A percentile compares a stretch with the other conserved stretches of the same genome.
These are phyloP conservation scores for Cyprinus carpio DNA, from an alignment of 2,113 vertebrate genomes.

Conservation along the genomic window DNA sequence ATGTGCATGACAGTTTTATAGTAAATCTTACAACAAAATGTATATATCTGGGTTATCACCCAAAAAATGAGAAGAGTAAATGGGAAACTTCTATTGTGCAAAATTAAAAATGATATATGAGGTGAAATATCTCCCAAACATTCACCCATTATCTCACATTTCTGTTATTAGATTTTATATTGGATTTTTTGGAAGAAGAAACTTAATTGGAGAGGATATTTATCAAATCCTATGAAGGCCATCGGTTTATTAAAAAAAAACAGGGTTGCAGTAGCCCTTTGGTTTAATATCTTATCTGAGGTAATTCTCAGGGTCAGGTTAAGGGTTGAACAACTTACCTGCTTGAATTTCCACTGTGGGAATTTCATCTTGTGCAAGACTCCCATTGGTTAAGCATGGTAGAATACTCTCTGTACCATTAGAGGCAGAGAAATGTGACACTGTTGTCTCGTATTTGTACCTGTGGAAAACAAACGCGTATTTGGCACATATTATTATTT, in stretches of 20 bases:
- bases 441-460: slow-evolving; percentile 78
- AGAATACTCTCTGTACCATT: slow-evolving; percentile 66
- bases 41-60: not conserved
- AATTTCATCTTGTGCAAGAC: slow-evolving; percentile 22
- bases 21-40: not conserved
- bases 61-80: no score
- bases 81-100: no score
- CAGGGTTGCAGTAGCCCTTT: not conserved
- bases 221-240: not conserved
- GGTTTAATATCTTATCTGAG: slow-evolving; percentile 8
- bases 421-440: slow-evolving; percentile 55
- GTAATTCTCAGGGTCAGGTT: not conserved
- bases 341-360: slow-evolving; percentile 24
- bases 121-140: not conserved
- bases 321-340: slow-evolving; percentile 56
- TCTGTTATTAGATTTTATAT: not conserved
- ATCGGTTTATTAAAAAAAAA: not conserved
- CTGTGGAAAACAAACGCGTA: slow-evolving; percentile 53
- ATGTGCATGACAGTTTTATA: not conserved
- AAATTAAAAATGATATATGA: not conserved
- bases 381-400: slow-evolving; percentile 69
- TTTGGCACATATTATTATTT: not conserved
- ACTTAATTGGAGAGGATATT: not conserved
- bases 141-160: not conserved
- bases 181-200: not conserved